Base-by-base conservation (phyloP, 2,888 invertebrate genomes). In the Lycia hirtaria region DNA sequence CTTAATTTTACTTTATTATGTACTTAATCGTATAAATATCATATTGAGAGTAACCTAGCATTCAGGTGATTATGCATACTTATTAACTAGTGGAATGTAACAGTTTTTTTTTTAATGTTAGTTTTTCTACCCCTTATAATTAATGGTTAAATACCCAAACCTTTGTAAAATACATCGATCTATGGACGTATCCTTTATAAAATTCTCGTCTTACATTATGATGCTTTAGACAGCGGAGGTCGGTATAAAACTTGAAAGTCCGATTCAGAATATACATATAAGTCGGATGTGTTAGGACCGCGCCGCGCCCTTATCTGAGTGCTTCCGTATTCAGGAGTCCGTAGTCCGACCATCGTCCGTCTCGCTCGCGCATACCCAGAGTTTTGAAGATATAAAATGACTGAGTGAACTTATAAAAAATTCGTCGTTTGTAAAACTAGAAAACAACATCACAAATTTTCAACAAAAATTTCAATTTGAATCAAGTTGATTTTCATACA, bases 131-230 rank as follows among this genome's bases (percentile, higher is more conserved):
- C 85, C 81, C 86, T 88, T 89, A 88, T 70, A 65, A 72, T 71
- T 88, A 87, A 81, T 82, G 86, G 87, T 91, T 89, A 89, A 79
- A 80, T 79, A 85, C 89, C 91, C 85, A 89, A 89, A 87, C 91
- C 90, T 76, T 76, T 52, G 55, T 56, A 52, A 60, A 57, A 61
- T 62, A 64, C 57, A 62, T 66, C 45, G 54, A 66, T 38, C 17
- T 56, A 56, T 43, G 61, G 56, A 63, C 60, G 54, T 47, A 51
- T 56, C 33, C 30, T 48, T 57, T 33, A 49, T 45, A 20, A 41
- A 44, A 26, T 56, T 55, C 53, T 56, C 28, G 9, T 49, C n/a
- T 26, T 41, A 47, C 14, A 43, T 35, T 43, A 38, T 38, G 32
- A 7, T 40, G 30, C 30, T 35, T 28, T 22, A 44, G 9, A 15